Conservation (phyloP, 1,140 invertebrate genomes). For the Pogonomyrmex barbatus region DNA sequence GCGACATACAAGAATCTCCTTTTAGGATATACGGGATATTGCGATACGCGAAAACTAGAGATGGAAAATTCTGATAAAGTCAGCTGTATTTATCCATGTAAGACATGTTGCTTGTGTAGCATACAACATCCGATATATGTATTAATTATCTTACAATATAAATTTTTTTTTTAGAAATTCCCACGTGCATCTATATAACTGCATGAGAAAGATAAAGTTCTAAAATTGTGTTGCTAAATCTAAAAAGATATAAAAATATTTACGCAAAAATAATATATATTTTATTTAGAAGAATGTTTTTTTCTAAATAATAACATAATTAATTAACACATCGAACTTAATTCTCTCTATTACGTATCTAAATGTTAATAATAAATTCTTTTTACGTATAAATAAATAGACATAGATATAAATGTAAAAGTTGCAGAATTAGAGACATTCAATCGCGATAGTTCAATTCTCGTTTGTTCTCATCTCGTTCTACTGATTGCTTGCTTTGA, state of each 20-base stretch:
- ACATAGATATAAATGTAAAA: no score
- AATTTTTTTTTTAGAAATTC: background rate
- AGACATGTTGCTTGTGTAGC: background rate
- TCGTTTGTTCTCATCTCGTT: constrained; percentile 75
- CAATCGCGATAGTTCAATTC: constrained; percentile 51
- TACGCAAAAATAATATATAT: background rate
- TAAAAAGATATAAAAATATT: background rate
- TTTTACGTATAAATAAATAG: background rate
- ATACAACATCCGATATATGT: background rate
- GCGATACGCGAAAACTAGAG: background rate
- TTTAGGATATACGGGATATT: background rate
- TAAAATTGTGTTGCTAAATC: background rate
- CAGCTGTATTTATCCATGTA: background rate
- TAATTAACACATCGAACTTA: no score
- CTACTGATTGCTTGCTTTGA: constrained; percentile 83
- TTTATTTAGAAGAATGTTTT: background rate
- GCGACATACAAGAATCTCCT: constrained; percentile 50
- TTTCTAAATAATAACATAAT: no score
- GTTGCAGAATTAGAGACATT: background rate
- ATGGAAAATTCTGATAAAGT: constrained; percentile 39
- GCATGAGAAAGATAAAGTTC: background rate
- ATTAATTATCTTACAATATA: background rate
- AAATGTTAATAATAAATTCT: no score
- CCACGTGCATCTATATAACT: background rate
- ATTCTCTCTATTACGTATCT: no score